These are phyloP conservation scores for Amphipoea oculea DNA, from an alignment of 2,888 invertebrate species.

Conservation along the genomic window DNA sequence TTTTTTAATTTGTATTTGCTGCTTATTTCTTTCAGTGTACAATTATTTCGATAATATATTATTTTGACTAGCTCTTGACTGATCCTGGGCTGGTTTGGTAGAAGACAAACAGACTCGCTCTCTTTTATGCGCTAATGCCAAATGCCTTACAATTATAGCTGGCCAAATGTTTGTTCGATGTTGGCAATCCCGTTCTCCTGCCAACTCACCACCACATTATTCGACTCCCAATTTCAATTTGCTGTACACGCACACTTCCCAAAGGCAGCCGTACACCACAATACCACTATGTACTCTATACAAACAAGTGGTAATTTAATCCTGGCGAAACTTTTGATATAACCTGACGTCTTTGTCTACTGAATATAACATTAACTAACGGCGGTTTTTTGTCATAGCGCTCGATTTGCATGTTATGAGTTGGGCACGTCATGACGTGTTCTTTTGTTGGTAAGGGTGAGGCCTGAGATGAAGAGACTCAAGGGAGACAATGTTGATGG, in stretches of 20 bases:
- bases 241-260: constrained; percentile 14
- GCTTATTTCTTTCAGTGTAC: too few species aligned
- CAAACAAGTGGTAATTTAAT: constrained; percentile 64
- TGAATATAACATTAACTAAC: constrained; percentile 87
- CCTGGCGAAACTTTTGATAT: constrained; percentile 80
- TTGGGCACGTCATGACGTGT: constrained; percentile 65
- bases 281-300: constrained; percentile 32
- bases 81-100: neutral
- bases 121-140: neutral
- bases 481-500: neutral
- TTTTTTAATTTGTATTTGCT: too few species aligned
- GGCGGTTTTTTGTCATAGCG: constrained; percentile 80
- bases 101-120: neutral
- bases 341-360: constrained; percentile 77
- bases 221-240: constrained; percentile 27
- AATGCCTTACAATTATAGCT: neutral
- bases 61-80: neutral
- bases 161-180: neutral
- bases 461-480: neutral
- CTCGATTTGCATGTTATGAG: constrained; percentile 88
- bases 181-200: neutral
- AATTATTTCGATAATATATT: neutral
- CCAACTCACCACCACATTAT: constrained; percentile 18
- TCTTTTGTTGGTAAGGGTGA: constrained; percentile 29
- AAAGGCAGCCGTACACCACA: constrained; percentile 30